phyloP scores from a whole-genome alignment of 1,140 invertebrate genomes.

The Amphibalanus amphitrite region DNA sequence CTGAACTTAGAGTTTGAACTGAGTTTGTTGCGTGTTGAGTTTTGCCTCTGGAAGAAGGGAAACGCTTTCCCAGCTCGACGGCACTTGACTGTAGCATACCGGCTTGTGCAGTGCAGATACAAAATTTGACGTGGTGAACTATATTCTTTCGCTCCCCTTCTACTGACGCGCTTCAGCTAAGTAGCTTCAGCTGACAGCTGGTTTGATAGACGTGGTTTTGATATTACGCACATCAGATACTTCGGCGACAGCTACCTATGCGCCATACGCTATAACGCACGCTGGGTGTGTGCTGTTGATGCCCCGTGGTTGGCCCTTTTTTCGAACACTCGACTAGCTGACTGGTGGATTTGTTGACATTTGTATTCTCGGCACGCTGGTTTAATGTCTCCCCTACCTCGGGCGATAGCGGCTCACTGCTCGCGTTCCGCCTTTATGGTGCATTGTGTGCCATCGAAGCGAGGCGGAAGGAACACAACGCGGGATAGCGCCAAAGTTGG shows the following conservation, averaged over 20 bases:
- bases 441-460: background rate
- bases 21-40: too few species aligned
- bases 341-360: background rate
- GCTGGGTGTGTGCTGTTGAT: background rate
- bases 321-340: background rate
- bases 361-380: background rate
- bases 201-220: too few species aligned
- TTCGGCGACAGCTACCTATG: background rate
- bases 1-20: too few species aligned
- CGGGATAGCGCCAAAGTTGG: background rate
- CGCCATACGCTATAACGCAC: too few species aligned
- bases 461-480: background rate
- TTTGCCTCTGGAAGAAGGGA: too few species aligned
- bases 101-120: too few species aligned
- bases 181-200: too few species aligned
- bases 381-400: background rate
- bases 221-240: background rate
- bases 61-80: too few species aligned
- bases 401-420: background rate
- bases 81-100: too few species aligned
- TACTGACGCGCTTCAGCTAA: too few species aligned
- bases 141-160: too few species aligned
- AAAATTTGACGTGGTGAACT: too few species aligned
- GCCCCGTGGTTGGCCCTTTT: background rate
- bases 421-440: background rate